Percentiles rank a stretch among this genome's conserved stretches.
These are phyloP conservation scores for Eretmocerus hayati DNA, from an alignment of 2,888 invertebrate genomes.

Conservation along the genomic window DNA sequence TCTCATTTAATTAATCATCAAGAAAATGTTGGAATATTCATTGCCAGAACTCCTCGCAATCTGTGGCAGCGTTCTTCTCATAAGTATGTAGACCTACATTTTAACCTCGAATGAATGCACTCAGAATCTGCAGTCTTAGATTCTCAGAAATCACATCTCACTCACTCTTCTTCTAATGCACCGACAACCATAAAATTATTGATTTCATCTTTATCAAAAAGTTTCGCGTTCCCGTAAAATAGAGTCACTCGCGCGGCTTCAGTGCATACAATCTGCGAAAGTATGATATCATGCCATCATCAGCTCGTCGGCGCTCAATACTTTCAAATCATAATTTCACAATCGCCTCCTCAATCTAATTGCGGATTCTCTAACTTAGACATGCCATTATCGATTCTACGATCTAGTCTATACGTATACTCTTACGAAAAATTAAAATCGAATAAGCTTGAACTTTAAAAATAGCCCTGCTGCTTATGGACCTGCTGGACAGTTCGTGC, in stretches of 20 bases:
- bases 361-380: too few relatives aligned
- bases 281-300: too few relatives aligned
- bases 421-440: neutral
- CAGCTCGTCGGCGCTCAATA: too few relatives aligned
- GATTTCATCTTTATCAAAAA: neutral
- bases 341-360: too few relatives aligned
- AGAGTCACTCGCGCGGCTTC: too few relatives aligned
- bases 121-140: too few relatives aligned
- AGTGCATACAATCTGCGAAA: too few relatives aligned
- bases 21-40: constrained; percentile 24
- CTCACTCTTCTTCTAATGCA: neutral
- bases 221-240: neutral
- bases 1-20: too few relatives aligned
- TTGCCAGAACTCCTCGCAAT: constrained; percentile 33
- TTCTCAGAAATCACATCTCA: neutral
- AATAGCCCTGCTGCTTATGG: constrained; percentile 33
- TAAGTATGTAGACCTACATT: too few relatives aligned
- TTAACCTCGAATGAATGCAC: too few relatives aligned
- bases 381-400: neutral
- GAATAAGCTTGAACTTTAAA: neutral
- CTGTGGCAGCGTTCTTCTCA: constrained; percentile 31
- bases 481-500: constrained; percentile 34
- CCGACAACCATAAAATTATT: neutral
- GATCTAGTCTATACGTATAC: neutral
- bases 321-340: too few relatives aligned